Conservation (phyloP, 2,888 invertebrate genomes). For the Aphidoletes aphidimyza region DNA sequence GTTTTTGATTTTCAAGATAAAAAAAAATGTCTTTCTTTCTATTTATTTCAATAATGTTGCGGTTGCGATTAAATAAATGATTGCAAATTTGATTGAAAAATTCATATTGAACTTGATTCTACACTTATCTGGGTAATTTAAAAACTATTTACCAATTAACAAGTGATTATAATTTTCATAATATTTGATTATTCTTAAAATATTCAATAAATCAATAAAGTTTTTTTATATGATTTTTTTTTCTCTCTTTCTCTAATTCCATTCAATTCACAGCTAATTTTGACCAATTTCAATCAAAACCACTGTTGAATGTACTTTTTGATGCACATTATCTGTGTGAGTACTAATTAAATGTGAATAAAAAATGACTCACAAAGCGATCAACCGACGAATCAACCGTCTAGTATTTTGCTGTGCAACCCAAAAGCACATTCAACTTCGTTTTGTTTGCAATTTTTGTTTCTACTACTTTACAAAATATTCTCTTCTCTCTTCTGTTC, state of each 20-base stretch:
- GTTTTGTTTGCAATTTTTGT: no score
- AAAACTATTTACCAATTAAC: constrained; percentile 3
- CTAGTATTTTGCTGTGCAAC: no score
- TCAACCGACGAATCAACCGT: no score
- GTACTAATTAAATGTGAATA: no score
- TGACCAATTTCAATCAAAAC: constrained; percentile 22
- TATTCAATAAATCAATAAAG: neutral
- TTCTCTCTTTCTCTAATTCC: neutral
- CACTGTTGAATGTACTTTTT: no score
- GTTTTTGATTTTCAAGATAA: neutral
- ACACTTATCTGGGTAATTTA: neutral
- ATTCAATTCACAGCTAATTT: constrained; percentile 39
- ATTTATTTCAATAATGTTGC: neutral
- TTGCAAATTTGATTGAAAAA: neutral
- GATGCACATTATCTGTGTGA: no score
- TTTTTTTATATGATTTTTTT: neutral
- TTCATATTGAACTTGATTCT: neutral
- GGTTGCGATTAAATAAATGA: constrained; percentile 5
- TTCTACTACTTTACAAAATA: constrained; percentile 15
- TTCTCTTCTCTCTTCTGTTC: constrained; percentile 12
- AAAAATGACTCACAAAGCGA: no score
- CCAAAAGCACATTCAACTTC: no score
- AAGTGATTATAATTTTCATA: neutral
- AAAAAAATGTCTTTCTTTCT: neutral
- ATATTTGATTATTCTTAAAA: neutral